Conservation (phyloP, 1,140 invertebrate species). For the Geopemphigus sp. region DNA sequence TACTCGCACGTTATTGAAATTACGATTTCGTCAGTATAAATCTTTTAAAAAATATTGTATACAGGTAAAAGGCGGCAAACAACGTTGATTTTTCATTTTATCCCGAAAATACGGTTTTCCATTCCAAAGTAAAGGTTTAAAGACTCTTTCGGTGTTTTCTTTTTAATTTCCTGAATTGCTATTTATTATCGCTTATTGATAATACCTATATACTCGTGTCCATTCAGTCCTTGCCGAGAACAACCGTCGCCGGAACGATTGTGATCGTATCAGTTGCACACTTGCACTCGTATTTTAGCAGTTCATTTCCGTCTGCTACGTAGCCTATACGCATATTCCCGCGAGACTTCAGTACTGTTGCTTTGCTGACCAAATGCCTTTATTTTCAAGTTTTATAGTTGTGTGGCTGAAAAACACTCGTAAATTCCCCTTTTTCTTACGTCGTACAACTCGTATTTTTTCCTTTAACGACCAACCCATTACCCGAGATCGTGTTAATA, state of each 20-base stretch:
- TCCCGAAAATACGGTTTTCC: background rate
- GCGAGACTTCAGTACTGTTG: slow-evolving; percentile 21
- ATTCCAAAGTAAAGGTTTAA: background rate
- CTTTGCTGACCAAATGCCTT: slow-evolving; percentile 44
- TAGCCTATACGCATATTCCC: slow-evolving; percentile 9
- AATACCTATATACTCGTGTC: background rate
- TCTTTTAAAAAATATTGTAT: too few species aligned
- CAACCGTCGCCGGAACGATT: background rate
- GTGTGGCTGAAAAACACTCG: slow-evolving; percentile 29
- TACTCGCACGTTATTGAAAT: too few species aligned
- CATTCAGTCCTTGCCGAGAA: background rate
- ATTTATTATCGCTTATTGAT: slow-evolving; percentile 25
- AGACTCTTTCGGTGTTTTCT: slow-evolving; percentile 5
- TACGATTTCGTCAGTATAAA: too few species aligned
- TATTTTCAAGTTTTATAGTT: slow-evolving; percentile 24
- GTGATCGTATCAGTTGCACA: slow-evolving; percentile 22
- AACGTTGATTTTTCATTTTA: too few species aligned
- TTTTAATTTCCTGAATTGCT: slow-evolving; percentile 47
- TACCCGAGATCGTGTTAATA: slow-evolving; percentile 15
- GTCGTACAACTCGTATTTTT: slow-evolving; percentile 22
- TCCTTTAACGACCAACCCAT: slow-evolving; percentile 15
- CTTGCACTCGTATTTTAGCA: slow-evolving; percentile 39
- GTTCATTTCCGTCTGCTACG: slow-evolving; percentile 36
- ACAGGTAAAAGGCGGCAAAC: too few species aligned
- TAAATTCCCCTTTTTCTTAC: slow-evolving; percentile 40